Evolutionary conservation across 2,888 invertebrate genomes (phyloP), one percentile per base, ranked within the genome.

Genomic region (Ectemnius continuus): DNA sequence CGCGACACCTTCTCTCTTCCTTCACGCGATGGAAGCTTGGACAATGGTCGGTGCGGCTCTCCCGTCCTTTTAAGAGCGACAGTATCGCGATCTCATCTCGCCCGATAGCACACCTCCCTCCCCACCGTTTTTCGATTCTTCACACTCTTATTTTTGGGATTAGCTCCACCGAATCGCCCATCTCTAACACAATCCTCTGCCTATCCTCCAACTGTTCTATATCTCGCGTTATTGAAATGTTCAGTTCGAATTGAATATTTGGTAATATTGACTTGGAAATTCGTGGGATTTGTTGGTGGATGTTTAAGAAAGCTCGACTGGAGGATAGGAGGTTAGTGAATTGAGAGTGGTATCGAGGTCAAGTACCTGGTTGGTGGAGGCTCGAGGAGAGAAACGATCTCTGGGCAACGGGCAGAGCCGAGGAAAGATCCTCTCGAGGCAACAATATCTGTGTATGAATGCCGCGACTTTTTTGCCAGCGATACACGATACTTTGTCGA

Each of bases 401-500:
- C 36, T 11, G 36, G 8, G 36, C 36, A 36, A 36, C 36, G 36
- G 36, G 36, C 36, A 36, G 11, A 36, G 8, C 1, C 52, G 52
- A 48, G n/a, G 36, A 68, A 67, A 70, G 69, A 72, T 67, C 72
- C 73, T 80, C 75, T 67, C 72, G 70, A 57, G 65, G 80, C 71
- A 78, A 74, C 78, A 75, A 82, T 80, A 75, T 79, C 76, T 79
- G 47, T 81, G 82, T 36, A 36, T 79, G 83, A 84, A 85, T 84
- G 46, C 75, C 46, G 70, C 72, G 73, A 81, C 76, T 81, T 82
- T 81, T 86, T 83, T 80, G 80, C 78, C 73, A 74, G 73, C 83
- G 86, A 86, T 86, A 86, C 84, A 81, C 73, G 86, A 86, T 86
- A 86, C 86, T 86, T 86, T 86, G 75, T 77, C 75, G 16, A 14